phyloP scores from a whole-genome alignment of 2,113 vertebrate genomes.

The Dinomys branickii region DNA sequence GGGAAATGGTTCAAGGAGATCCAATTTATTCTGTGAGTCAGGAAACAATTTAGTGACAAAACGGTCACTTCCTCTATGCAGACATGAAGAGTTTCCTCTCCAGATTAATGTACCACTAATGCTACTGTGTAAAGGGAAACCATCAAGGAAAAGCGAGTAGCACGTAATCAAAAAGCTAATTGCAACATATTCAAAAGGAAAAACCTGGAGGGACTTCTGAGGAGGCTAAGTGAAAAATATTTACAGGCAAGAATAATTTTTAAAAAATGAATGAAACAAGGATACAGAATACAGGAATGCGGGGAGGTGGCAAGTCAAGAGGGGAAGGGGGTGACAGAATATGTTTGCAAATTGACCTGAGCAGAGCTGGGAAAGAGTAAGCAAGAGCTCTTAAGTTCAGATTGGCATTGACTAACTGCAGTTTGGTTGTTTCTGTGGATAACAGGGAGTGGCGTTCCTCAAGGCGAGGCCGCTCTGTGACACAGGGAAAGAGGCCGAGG shows the following conservation, averaged over 20 bases:
- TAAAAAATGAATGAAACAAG: background rate
- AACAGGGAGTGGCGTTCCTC: background rate
- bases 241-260: background rate
- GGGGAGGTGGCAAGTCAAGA: background rate
- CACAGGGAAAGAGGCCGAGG: background rate
- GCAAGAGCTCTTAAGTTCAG: background rate
- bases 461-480: background rate
- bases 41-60: slow-evolving; percentile 23
- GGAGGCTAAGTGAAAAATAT: background rate
- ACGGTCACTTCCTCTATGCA: background rate
- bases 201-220: slow-evolving; percentile 14
- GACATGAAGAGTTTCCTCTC: background rate
- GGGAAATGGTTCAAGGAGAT: slow-evolving; percentile 16
- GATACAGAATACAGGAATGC: background rate
- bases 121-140: background rate
- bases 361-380: background rate
- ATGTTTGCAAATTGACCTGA: background rate
- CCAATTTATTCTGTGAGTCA: slow-evolving; percentile 34
- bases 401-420: background rate
- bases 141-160: background rate
- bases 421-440: background rate
- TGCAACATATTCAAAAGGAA: slow-evolving; percentile 7
- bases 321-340: background rate
- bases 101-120: background rate
- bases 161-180: background rate